Evolutionary conservation across 2,113 vertebrate species (phyloP), one percentile per base, ranked within the genome.

Genomic region (Panthera leo): DNA sequence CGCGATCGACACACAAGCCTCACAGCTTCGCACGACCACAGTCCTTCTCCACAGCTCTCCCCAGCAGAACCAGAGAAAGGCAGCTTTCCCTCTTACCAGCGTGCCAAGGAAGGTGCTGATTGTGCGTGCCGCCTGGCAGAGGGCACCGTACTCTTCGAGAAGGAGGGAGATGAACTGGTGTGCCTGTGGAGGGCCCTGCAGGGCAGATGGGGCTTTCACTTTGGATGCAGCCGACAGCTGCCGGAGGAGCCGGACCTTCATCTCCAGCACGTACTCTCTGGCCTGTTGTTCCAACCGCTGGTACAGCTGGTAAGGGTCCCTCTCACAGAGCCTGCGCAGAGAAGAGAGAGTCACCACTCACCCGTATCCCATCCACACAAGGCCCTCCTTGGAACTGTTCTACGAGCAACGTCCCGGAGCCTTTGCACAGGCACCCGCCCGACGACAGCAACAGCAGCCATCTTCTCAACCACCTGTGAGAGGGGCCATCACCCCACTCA

Each of bases 301-400:
- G 97, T 99, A 99, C 36, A 99, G 99, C 98, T 99, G 99, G 98
- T 99, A 99, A 0, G 99, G 99, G 98, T 99, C 99, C 98, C 99
- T 99, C 98, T 99, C 99, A 97, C 99, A 99, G 78, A 99, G 99
- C 98, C 99, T 99, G 96, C 0, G 79, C 12, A 67, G 51, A 84
- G 45, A 93, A 95, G 76, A 96, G n/a, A 76, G 15, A 27, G 70
- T 88, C 85, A 91, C 36, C 14, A 34, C 11, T 80, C n/a, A 73
- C 67, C n/a, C 3, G 31, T 19, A 34, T 19, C 21, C 42, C 25
- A 8, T 63, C 39, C 9, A 21, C 51, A 18, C 3, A 0, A 3
- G 31, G 5, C 21, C 82, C 82, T 21, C 12, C 1, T 2, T 2
- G 2, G 3, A 23, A 5, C 2, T 13, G 3, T 13, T 34, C 34